A percentile compares a stretch with the other conserved stretches of the same genome.
These are phyloP conservation scores for Malurus splendens DNA, from an alignment of 2,797 vertebrate genomes.

Conservation along the genomic window DNA sequence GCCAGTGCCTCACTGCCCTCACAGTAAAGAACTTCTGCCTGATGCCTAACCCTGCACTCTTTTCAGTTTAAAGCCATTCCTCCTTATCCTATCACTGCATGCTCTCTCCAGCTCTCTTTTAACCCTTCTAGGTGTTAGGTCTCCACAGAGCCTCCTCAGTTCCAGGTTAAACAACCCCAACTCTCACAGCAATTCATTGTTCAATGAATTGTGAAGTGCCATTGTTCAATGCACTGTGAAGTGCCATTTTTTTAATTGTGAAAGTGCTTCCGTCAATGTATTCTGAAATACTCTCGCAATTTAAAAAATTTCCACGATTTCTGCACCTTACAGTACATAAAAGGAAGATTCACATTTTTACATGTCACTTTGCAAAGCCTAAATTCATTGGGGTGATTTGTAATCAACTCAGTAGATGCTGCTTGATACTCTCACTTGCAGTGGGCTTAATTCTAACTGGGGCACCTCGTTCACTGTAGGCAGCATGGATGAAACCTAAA, in stretches of 20 bases:
- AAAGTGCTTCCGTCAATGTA: not conserved
- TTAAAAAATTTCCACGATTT: not conserved
- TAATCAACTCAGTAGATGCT: not conserved
- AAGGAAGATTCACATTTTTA: not conserved
- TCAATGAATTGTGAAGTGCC: not conserved
- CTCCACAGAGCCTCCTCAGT: not conserved
- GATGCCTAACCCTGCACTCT: not conserved
- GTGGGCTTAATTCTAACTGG: not conserved
- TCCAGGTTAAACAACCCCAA: not conserved
- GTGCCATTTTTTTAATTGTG: not conserved
- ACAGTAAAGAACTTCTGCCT: not conserved
- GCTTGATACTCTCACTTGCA: not conserved
- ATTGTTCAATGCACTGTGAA: not conserved
- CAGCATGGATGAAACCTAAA: not conserved
- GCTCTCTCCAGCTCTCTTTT: not conserved
- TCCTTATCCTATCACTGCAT: not conserved
- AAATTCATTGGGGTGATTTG: not conserved
- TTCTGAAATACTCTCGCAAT: not conserved
- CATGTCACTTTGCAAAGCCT: not conserved
- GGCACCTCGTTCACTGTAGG: not conserved
- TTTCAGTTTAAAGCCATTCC: not conserved
- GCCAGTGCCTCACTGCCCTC: not conserved
- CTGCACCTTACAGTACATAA: not conserved
- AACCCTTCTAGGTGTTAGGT: not conserved
- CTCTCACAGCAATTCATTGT: not conserved